phyloP scores from a whole-genome alignment of 2,888 invertebrate species.

The Trachelus iudaicus region DNA sequence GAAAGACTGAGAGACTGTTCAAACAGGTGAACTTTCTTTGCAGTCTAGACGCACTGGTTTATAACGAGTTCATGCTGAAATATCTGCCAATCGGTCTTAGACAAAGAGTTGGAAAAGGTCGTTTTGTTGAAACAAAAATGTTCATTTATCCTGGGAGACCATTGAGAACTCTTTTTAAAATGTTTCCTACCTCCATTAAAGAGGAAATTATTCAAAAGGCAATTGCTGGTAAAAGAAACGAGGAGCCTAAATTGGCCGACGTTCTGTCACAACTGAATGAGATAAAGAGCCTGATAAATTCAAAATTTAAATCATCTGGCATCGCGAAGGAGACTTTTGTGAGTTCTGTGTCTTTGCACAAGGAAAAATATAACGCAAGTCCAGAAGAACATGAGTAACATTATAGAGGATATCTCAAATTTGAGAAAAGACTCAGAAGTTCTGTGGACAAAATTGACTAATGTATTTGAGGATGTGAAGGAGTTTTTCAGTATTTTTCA shows the following conservation, averaged over 20 bases:
- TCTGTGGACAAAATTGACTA: too few relatives aligned
- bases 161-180: constrained; percentile 57
- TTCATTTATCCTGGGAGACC: constrained; percentile 66
- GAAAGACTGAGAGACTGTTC: constrained; percentile 68
- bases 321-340: too few relatives aligned
- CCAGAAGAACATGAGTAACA: too few relatives aligned
- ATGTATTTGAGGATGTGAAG: too few relatives aligned
- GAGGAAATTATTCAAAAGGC: constrained; percentile 61
- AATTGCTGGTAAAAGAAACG: constrained; percentile 6
- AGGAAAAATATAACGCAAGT: too few relatives aligned
- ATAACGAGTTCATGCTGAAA: constrained; percentile 64
- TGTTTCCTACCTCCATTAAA: constrained; percentile 63
- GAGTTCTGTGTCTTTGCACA: too few relatives aligned
- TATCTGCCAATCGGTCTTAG: constrained; percentile 63
- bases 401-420: too few relatives aligned
- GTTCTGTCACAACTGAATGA: too few relatives aligned
- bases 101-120: constrained; percentile 61
- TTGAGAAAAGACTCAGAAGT: too few relatives aligned
- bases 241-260: neutral
- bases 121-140: constrained; percentile 61
- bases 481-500: too few relatives aligned
- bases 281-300: too few relatives aligned
- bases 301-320: too few relatives aligned
- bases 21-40: constrained; percentile 71
- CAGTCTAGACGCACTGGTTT: constrained; percentile 68